Evolutionary conservation across 2,888 invertebrate species (phyloP), one percentile per base, ranked within the genome.

Genomic region (Agrilus mali): DNA sequence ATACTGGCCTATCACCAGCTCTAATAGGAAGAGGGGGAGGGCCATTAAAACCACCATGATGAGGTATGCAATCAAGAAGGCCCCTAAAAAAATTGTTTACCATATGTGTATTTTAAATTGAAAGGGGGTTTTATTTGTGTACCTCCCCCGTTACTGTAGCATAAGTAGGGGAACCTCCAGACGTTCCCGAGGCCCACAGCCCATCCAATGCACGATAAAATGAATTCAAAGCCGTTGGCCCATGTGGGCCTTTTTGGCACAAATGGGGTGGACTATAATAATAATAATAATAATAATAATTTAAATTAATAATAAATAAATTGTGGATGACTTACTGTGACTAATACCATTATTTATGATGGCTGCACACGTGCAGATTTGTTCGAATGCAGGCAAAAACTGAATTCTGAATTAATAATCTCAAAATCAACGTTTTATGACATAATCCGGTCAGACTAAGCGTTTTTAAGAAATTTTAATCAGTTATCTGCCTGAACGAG

Each of bases 61-160:
- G 37, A 87, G 69, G 63, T 92, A 93, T 3, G 92, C 90, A 27
- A 93, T 77, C 36, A 93, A 70, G 63, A 93, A 93, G 4, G 90
- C 92, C 46, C 88, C 86, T 88, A 43, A 40, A 58, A 57, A 17
- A 4, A 38, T 27, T 22, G 4, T 17, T 35, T 5, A 27, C 31
- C 7, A 3, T 33, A 33, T 32, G n/a, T 27, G 32, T 37, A 38
- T 33, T 38, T n/a, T 13, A 33, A 3, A 22, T 41, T n/a, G 4
- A 14, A 36, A n/a, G 5, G 3, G 5, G 7, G 34, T 16, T 13
- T 33, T 48, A n/a, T 67, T 60, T n/a, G n/a, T n/a, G n/a, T n/a
- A 83, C 87, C 88, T 63, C 88, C 88, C 13, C 88, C 88, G 64
- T 86, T 88, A 89, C n/a, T n/a, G n/a, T n/a, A n/a, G n/a, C n/a